These are phyloP conservation scores for Scaptomyza pallida DNA, from an alignment of 1,140 invertebrate species.

Conservation along the genomic window DNA sequence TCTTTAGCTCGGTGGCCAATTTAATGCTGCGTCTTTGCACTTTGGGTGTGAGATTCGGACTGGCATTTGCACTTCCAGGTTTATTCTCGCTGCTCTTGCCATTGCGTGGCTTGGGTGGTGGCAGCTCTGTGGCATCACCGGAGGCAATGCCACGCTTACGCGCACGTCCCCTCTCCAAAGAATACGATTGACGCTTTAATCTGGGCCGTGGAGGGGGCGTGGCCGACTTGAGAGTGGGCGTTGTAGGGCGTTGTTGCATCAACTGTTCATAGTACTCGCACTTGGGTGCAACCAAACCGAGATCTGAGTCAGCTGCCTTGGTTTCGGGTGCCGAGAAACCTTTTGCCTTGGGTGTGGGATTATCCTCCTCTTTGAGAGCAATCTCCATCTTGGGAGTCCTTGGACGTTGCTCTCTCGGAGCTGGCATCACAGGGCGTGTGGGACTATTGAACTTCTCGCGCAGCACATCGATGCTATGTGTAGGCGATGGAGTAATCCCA, in stretches of 20 bases:
- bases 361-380: conserved; percentile 3
- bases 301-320: conserved; percentile 70
- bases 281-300: conserved; percentile 72
- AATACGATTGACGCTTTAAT: conserved; percentile 66
- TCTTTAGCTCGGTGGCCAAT: conserved; percentile 75
- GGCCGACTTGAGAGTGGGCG: conserved; percentile 21
- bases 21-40: conserved; percentile 73
- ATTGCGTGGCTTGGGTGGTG: conserved; percentile 65
- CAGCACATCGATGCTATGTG: conserved; percentile 63
- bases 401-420: conserved; percentile 26
- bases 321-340: conserved; percentile 79
- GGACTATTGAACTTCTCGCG: conserved; percentile 78
- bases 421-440: conserved; percentile 62
- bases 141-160: conserved; percentile 41
- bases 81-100: not conserved
- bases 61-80: not conserved
- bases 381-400: not conserved
- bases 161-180: conserved; percentile 60
- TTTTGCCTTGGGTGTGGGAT: conserved; percentile 44
- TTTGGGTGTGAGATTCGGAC: conserved; percentile 36
- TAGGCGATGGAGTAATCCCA: conserved; percentile 20
- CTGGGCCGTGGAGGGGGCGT: conserved; percentile 38
- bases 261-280: conserved; percentile 76
- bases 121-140: conserved; percentile 54
- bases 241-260: conserved; percentile 42